Evolutionary conservation across 2,113 vertebrate genomes (phyloP).

Genomic region (Sarotherodon lohbergeri): DNA sequence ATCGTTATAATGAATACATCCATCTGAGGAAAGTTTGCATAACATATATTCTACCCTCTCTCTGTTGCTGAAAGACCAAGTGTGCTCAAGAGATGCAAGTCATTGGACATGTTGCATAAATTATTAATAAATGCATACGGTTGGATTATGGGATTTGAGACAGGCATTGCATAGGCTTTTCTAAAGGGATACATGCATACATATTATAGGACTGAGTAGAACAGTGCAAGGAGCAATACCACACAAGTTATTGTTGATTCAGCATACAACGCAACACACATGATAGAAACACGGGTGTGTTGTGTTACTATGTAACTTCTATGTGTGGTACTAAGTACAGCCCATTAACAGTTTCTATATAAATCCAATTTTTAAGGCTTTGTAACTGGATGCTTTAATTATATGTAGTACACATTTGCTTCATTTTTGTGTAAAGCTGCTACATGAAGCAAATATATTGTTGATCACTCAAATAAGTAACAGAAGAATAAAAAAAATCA

Average conservation of each 20-base stretch:
- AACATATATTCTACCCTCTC: neutral
- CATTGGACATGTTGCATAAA: slow-evolving; percentile 15
- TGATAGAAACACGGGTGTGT: neutral
- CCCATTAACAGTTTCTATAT: no score
- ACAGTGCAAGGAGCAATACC: neutral
- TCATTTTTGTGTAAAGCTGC: neutral
- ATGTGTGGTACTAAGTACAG: neutral
- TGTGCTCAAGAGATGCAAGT: slow-evolving; percentile 4
- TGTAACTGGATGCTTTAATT: neutral
- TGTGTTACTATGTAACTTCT: neutral
- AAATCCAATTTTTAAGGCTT: neutral
- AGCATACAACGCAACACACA: neutral
- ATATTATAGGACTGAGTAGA: neutral
- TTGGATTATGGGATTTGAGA: neutral
- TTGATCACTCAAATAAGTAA: neutral
- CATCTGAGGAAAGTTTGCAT: neutral
- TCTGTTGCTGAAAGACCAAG: neutral
- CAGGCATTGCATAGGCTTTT: slow-evolving; percentile 15
- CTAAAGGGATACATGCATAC: slow-evolving; percentile 23
- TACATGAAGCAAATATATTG: neutral
- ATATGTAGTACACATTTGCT: neutral
- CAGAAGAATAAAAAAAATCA: neutral
- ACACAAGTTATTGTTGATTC: neutral
- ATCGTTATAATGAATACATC: neutral
- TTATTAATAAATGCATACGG: neutral